Percentiles rank a stretch among this genome's conserved stretches.
These are phyloP conservation scores for Eptatretus atami DNA, from an alignment of 2,797 vertebrate genomes.

Conservation along the genomic window DNA sequence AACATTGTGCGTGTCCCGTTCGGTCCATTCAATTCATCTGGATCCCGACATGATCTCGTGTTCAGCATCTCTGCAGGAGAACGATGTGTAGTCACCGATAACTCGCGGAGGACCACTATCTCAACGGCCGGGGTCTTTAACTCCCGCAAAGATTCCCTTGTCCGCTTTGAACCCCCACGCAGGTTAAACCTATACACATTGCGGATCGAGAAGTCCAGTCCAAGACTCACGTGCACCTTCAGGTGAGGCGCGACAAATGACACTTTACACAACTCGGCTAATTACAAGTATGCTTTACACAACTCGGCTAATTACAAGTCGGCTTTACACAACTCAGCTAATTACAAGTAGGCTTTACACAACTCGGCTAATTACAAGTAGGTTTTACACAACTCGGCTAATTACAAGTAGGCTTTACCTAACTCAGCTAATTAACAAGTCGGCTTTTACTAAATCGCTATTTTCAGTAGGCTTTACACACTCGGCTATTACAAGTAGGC, in stretches of 20 bases:
- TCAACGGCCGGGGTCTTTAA: conserved; percentile 24
- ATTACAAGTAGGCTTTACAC: no score
- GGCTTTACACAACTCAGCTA: no score
- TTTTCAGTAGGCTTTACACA: no score
- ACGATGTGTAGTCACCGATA: conserved; percentile 28
- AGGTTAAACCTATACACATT: conserved; percentile 39
- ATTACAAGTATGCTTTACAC: no score
- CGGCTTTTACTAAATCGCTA: no score
- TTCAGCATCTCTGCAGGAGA: conserved; percentile 28
- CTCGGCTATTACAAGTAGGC: no score
- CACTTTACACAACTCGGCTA: conserved; percentile 22
- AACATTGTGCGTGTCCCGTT: conserved; percentile 32
- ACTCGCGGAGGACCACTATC: conserved; percentile 27
- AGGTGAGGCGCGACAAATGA: conserved; percentile 32
- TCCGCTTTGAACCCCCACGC: conserved; percentile 23
- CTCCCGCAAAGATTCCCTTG: conserved; percentile 34
- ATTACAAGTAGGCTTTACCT: no score
- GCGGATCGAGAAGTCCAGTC: conserved; percentile 28
- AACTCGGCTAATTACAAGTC: no score
- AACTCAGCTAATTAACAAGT: no score
- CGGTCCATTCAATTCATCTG: conserved; percentile 29
- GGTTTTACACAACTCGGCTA: no score
- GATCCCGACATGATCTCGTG: conserved; percentile 33
- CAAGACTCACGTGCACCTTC: conserved; percentile 31
- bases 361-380: no score